Percentiles rank a stretch among this genome's conserved stretches.
Conservation (phyloP, 2,113 vertebrate species). For the Aphyosemion australe region DNA sequence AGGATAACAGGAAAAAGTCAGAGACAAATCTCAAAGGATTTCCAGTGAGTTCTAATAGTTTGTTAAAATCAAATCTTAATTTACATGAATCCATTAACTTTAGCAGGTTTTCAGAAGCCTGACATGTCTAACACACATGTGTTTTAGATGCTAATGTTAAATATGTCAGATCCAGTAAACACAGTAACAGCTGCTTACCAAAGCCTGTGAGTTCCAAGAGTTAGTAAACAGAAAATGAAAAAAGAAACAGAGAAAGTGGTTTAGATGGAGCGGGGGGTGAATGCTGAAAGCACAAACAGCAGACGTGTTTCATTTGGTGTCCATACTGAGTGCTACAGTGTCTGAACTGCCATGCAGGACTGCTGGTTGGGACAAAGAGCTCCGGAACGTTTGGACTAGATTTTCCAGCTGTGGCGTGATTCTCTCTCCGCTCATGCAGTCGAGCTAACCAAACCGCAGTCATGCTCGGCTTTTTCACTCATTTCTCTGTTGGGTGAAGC, state of each 20-base stretch:
- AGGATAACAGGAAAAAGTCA: conserved; percentile 17
- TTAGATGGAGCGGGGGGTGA: conserved; percentile 48
- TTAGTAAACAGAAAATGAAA: conserved; percentile 36
- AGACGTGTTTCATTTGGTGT: conserved; percentile 49
- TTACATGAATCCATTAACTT: not conserved
- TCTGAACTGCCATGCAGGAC: conserved; percentile 80
- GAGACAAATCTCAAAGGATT: not conserved
- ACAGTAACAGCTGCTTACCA: conserved; percentile 64
- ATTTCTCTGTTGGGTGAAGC: conserved; percentile 67
- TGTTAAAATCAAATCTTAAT: not conserved
- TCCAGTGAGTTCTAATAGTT: not conserved
- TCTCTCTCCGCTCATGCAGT: conserved; percentile 77
- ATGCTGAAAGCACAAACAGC: conserved; percentile 58
- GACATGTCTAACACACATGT: too few relatives aligned
- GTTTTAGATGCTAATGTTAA: too few relatives aligned
- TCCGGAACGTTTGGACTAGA: conserved; percentile 56
- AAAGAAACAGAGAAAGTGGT: conserved; percentile 39
- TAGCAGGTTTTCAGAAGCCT: not conserved
- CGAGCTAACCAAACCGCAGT: conserved; percentile 68
- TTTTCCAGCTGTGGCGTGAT: conserved; percentile 63
- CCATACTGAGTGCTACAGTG: conserved; percentile 64
- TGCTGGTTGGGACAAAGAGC: conserved; percentile 55
- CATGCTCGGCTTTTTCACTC: conserved; percentile 77
- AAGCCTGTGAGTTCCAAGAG: conserved; percentile 68
- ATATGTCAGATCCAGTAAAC: too few relatives aligned